These are phyloP conservation scores for Butastur rufipennis DNA, from an alignment of 2,113 vertebrate species.

Conservation along the genomic window DNA sequence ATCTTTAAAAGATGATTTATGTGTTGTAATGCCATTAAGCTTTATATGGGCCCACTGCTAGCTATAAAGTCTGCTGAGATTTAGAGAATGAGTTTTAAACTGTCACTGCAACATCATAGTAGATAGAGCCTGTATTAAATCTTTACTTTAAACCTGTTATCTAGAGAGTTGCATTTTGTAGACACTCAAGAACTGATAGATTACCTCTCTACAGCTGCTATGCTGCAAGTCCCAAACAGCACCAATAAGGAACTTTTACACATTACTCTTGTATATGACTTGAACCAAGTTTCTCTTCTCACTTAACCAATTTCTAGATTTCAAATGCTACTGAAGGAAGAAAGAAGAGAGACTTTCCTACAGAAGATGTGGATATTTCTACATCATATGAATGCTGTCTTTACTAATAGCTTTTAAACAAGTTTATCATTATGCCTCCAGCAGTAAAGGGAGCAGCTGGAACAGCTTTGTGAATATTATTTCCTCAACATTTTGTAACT, in stretches of 20 bases:
- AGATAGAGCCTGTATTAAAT: conserved; percentile 86
- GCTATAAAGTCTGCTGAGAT: conserved; percentile 93
- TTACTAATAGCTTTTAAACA: neutral
- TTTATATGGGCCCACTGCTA: conserved; percentile 90
- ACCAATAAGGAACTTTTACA: conserved; percentile 59
- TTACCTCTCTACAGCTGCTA: conserved; percentile 73
- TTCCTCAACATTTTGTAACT: neutral
- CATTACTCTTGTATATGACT: conserved; percentile 58
- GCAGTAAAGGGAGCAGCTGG: neutral
- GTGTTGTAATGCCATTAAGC: conserved; percentile 91
- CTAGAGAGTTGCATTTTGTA: conserved; percentile 90
- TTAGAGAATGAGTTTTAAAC: conserved; percentile 94
- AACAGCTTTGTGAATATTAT: neutral
- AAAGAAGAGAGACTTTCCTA: neutral
- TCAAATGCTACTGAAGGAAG: neutral
- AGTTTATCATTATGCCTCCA: neutral
- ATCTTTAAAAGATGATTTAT: conserved; percentile 99
- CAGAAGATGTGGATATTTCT: neutral
- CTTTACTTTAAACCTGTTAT: conserved; percentile 90
- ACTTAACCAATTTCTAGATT: conserved; percentile 31
- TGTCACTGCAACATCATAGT: conserved; percentile 85
- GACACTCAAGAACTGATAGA: conserved; percentile 88
- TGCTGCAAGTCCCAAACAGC: conserved; percentile 56
- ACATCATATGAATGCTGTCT: neutral
- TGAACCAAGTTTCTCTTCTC: conserved; percentile 52